Evolutionary conservation across 1,140 invertebrate genomes (phyloP).

Genomic region (Caenorhabditis brenneri): DNA sequence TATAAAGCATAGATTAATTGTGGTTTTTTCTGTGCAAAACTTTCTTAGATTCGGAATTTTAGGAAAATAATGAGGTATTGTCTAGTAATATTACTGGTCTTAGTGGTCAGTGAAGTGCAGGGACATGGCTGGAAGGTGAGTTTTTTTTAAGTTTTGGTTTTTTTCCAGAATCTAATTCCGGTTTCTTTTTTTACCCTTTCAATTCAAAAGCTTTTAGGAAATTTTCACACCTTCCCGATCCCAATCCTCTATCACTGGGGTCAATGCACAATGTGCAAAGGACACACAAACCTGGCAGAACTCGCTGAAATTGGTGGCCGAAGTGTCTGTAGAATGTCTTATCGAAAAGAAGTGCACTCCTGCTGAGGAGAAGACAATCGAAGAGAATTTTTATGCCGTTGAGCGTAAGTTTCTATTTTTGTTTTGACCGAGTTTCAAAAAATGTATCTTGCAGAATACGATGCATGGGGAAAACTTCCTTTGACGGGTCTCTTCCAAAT

Average conservation of each 20-base stretch:
- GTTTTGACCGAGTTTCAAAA: background rate
- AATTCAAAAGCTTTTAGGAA: no score
- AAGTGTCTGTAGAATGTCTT: background rate
- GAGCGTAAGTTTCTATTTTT: slow-evolving; percentile 7
- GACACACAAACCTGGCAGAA: slow-evolving; percentile 1
- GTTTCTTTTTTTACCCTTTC: no score
- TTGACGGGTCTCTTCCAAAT: background rate
- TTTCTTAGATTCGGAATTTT: no score
- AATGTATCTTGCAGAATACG: background rate
- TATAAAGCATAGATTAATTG: no score
- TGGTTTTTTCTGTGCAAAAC: no score
- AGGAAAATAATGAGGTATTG: no score
- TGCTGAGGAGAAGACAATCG: background rate
- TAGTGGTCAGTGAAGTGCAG: no score
- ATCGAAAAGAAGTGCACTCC: background rate
- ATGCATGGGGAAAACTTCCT: slow-evolving; percentile 21
- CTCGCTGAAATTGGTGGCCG: background rate
- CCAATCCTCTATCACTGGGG: background rate
- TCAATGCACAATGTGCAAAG: background rate
- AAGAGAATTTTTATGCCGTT: background rate
- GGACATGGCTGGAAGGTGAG: background rate
- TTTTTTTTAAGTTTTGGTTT: background rate
- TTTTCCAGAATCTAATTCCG: background rate
- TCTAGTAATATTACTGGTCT: no score
- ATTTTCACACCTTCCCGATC: no score